Evolutionary conservation across 2,797 vertebrate species (phyloP).

Genomic region (Microhierax caerulescens): DNA sequence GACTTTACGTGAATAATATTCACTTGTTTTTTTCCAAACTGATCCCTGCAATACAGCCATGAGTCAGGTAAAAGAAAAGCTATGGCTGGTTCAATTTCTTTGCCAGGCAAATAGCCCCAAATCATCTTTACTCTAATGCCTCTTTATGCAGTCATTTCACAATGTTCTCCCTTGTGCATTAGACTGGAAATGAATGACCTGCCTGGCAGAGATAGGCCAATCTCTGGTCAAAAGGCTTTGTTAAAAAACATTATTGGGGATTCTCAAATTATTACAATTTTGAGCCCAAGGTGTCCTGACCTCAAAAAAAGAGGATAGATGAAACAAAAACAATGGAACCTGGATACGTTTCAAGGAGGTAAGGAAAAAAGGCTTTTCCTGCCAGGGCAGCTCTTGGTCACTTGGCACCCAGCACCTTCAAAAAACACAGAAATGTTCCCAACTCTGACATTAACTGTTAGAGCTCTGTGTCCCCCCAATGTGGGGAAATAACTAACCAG

Average conservation of each 20-base stretch:
- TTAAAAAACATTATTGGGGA: neutral
- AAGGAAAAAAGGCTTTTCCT: neutral
- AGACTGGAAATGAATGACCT: slow-evolving; percentile 1
- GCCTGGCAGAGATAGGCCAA: neutral
- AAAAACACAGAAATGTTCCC: neutral
- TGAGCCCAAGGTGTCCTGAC: neutral
- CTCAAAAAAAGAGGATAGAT: neutral
- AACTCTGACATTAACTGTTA: neutral
- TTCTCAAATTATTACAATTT: neutral
- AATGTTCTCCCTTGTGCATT: neutral
- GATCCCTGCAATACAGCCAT: neutral
- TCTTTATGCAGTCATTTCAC: slow-evolving; percentile 12
- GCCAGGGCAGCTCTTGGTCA: neutral
- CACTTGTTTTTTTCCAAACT: neutral
- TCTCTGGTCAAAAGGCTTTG: neutral
- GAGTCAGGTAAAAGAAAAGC: neutral
- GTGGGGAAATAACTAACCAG: neutral
- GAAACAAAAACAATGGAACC: neutral
- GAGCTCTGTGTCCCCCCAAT: neutral
- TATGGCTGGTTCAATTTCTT: neutral
- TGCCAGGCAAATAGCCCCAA: neutral
- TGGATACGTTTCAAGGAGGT: neutral
- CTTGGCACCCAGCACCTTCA: neutral
- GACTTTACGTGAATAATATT: neutral
- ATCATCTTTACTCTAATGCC: neutral